Base-by-base conservation (phyloP, 64 coral and sea anemone species). In the Hydrozoanthus tunicans region DNA sequence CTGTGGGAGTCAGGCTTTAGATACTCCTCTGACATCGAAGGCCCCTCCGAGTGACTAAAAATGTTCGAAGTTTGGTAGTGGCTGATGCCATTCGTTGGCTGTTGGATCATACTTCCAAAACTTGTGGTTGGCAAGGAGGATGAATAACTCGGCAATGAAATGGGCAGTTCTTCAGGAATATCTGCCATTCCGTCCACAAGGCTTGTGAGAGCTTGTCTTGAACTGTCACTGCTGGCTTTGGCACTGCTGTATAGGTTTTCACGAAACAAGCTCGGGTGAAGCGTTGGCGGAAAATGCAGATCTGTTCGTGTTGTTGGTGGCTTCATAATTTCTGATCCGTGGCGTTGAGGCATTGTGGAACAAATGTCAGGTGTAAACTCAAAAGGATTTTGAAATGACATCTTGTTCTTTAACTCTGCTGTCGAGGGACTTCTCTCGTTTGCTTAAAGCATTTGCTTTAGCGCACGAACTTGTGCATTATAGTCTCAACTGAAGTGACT, bases 401-500 rank as follows among this genome's bases (percentile, higher is more conserved):
- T 88, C 56, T 74, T 88, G 20, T 75, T 72, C 70, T 88, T 43
- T 88, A 32, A 85, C 23, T 75, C 68, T 74, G 32, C 32, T 43
- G 84, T 58, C 84, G 56, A 43, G 13, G 69, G 11, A 59, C 10
- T 75, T 86, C 79, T 93, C 80, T 66, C 70, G 82, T 43, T 90
- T 90, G 93, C 90, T 91, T 90, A 90, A 77, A 91, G 90, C 32
- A 67, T 69, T 91, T 79, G 77, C 91, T 86, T 67, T 56, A 78
- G 68, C 91, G 91, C 91, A 86, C 91, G 74, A 86, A 73, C 10
- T 88, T 88, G 68, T 73, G 70, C 91, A 86, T 65, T 64, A 82
- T 82, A 63, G 82, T 93, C 91, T 86, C 86, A 90, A 97, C 90
- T 97, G 95, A 91, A 77, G 68, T 90, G 74, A 89, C 83, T 82